phyloP scores from a whole-genome alignment of 2,888 invertebrate genomes.

The Cephus nigrinus region DNA sequence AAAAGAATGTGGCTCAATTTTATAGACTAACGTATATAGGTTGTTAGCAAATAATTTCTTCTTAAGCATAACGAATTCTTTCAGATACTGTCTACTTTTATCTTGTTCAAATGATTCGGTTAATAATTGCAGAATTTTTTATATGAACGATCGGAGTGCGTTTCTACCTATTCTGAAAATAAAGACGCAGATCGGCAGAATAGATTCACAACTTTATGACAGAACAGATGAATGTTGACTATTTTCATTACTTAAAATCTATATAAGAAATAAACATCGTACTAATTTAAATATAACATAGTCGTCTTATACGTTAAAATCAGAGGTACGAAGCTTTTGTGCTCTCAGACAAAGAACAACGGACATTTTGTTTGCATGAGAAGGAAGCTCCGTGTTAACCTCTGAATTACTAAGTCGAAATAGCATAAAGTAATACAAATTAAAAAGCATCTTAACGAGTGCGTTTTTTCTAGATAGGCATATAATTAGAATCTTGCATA shows the following conservation, averaged over 20 bases:
- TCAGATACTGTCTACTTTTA: neutral
- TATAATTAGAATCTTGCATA: neutral
- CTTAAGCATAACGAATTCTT: neutral
- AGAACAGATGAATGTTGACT: neutral
- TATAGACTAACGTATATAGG: neutral
- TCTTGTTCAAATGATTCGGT: neutral
- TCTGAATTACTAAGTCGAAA: neutral
- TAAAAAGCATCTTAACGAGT: neutral
- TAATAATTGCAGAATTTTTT: too few species aligned
- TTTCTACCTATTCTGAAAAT: neutral
- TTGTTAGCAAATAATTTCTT: neutral
- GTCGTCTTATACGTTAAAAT: neutral
- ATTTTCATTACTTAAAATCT: neutral
- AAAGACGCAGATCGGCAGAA: neutral
- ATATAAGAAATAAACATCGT: neutral
- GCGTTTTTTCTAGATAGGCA: neutral
- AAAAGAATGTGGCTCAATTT: neutral
- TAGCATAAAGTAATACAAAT: neutral
- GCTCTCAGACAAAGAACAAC: neutral
- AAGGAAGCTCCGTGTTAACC: neutral
- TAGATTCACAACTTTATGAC: neutral
- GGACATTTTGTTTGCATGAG: neutral
- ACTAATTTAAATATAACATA: neutral
- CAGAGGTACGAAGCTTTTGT: neutral
- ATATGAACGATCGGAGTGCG: neutral